phyloP scores from a whole-genome alignment of 2,113 vertebrate species.

The Rhipidura dahli region DNA sequence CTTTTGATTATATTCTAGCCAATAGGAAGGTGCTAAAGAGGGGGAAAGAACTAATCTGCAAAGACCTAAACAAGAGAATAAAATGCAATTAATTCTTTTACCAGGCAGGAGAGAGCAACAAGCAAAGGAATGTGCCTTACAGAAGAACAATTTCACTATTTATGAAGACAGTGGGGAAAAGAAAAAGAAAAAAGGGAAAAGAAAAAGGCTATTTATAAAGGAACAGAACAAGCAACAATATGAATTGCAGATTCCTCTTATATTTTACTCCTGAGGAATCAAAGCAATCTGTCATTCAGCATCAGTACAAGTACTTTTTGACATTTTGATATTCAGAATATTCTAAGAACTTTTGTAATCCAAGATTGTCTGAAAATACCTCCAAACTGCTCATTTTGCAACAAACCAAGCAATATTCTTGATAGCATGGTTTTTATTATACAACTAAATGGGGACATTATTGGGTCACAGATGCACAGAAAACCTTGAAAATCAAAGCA shows the following conservation, averaged over 20 bases:
- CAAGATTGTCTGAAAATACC: neutral
- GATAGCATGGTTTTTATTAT: neutral
- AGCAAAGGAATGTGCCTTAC: neutral
- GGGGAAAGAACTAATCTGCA: accelerated
- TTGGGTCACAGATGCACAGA: neutral
- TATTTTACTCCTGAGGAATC: neutral
- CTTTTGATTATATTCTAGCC: neutral
- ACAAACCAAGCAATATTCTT: neutral
- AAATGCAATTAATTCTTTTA: neutral
- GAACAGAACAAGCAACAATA: neutral
- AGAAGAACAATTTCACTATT: neutral
- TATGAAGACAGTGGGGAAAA: neutral
- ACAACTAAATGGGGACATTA: neutral
- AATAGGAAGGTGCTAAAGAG: neutral
- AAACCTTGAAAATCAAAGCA: neutral
- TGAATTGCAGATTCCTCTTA: neutral
- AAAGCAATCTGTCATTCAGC: neutral
- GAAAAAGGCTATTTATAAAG: neutral
- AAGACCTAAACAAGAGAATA: neutral
- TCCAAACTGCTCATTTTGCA: neutral
- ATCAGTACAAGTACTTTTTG: neutral
- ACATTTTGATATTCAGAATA: neutral
- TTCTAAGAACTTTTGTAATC: neutral
- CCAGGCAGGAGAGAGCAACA: neutral
- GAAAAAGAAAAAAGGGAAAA: neutral